Evolutionary conservation across 23 tunicate genomes (phyloP).

Genomic region (Halocynthia roretzi): DNA sequence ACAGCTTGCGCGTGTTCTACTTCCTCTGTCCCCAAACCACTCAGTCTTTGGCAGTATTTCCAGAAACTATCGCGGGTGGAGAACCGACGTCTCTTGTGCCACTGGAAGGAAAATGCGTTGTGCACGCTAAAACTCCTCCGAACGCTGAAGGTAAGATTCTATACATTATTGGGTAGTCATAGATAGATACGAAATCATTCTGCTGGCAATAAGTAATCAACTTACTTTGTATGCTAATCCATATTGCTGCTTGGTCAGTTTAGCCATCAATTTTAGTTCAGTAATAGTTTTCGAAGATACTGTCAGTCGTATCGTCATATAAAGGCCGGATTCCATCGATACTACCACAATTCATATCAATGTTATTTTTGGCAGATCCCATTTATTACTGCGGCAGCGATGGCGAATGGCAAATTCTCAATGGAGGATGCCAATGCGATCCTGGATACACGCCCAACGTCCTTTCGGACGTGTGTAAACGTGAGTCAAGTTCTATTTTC

Average conservation of each 20-base stretch:
- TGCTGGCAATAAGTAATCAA: too few relatives aligned
- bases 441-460: conserved; percentile 44
- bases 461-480: conserved; percentile 8
- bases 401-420: conserved; percentile 81
- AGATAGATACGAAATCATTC: too few relatives aligned
- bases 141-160: conserved; percentile 38
- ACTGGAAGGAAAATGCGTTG: conserved; percentile 53
- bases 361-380: conserved; percentile 25
- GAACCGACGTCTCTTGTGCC: conserved; percentile 43
- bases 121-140: conserved; percentile 30
- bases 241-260: too few relatives aligned
- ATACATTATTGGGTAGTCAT: too few relatives aligned
- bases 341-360: too few relatives aligned
- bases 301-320: too few relatives aligned
- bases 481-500: conserved; percentile 20
- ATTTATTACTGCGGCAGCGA: conserved; percentile 81
- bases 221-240: too few relatives aligned
- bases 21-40: conserved; percentile 58
- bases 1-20: conserved; percentile 63
- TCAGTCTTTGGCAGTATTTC: conserved; percentile 53
- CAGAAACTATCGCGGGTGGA: conserved; percentile 62
- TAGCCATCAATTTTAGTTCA: too few relatives aligned
- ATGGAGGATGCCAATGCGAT: conserved; percentile 69
- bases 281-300: too few relatives aligned
- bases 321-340: too few relatives aligned